phyloP scores from a whole-genome alignment of 1,140 invertebrate genomes.

The Drosophila persimilis region DNA sequence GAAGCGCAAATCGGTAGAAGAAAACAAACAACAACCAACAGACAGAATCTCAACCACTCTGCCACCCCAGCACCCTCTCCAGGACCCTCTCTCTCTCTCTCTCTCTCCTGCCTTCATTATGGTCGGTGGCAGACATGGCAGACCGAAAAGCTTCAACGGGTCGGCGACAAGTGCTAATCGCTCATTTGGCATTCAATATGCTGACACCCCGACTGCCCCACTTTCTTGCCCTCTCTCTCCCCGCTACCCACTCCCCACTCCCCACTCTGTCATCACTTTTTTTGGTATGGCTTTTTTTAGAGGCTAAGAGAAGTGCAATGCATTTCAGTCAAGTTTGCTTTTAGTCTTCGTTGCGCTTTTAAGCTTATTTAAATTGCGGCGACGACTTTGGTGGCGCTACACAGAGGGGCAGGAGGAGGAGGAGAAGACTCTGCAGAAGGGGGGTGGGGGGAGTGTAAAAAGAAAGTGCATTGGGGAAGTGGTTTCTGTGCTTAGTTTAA shows the following conservation, averaged over 20 bases:
- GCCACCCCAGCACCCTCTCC: too few species aligned
- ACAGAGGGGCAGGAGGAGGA: background rate
- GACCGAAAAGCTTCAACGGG: conserved; percentile 26
- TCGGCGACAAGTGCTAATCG: conserved; percentile 62
- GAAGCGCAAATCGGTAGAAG: conserved; percentile 34
- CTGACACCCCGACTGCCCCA: conserved; percentile 13
- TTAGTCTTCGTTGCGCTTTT: conserved; percentile 62
- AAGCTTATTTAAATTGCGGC: conserved; percentile 64
- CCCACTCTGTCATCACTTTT: background rate
- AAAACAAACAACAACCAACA: conserved; percentile 32
- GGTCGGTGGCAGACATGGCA: conserved; percentile 34
- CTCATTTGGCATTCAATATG: conserved; percentile 73
- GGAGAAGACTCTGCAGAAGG: background rate
- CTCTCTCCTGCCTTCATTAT: conserved; percentile 20
- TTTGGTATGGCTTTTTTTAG: conserved; percentile 15
- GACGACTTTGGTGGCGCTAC: conserved; percentile 6
- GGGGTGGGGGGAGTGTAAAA: background rate
- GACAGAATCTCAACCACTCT: background rate
- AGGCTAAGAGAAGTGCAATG: conserved; percentile 47
- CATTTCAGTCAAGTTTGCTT: conserved; percentile 61
- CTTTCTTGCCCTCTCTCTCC: background rate
- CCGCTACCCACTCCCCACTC: background rate
- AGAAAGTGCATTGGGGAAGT: conserved; percentile 35
- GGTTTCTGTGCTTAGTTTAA: conserved; percentile 39
- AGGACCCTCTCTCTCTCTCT: background rate